These are phyloP conservation scores for Calycopis cecrops DNA, from an alignment of 1,140 invertebrate genomes.

Conservation along the genomic window DNA sequence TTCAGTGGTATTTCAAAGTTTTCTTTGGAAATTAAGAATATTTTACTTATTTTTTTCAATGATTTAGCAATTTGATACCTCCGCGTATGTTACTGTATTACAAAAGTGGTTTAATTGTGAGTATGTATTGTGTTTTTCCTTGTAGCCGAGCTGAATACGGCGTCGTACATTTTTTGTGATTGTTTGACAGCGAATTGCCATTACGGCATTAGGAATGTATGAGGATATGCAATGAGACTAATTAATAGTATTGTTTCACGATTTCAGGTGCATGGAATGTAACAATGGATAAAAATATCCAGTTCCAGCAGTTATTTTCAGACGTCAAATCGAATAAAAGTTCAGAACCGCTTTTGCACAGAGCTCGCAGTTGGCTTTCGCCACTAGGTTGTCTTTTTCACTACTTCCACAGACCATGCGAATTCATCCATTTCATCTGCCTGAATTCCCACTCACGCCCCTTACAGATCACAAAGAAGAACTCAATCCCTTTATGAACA, in stretches of 20 bases:
- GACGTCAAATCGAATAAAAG: conserved; percentile 32
- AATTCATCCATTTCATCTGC: conserved; percentile 22
- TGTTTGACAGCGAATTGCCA: conserved; percentile 16
- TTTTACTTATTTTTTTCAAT: background rate
- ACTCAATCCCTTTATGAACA: conserved; percentile 55
- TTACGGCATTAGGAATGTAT: background rate
- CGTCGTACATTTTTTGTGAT: conserved; percentile 20
- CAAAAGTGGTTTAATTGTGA: conserved; percentile 8
- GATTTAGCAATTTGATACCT: background rate
- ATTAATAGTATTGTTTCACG: background rate
- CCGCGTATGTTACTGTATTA: background rate
- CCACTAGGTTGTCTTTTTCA: conserved; percentile 31
- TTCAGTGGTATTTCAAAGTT: background rate
- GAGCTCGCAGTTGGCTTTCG: conserved; percentile 32
- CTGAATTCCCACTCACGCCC: conserved; percentile 17
- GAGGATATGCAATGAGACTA: background rate
- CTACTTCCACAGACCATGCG: conserved; percentile 28
- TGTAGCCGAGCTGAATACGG: conserved; percentile 15
- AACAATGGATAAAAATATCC: conserved; percentile 39
- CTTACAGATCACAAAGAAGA: conserved; percentile 17
- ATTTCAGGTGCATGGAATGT: conserved; percentile 62
- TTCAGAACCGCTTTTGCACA: conserved; percentile 26
- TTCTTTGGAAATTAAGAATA: background rate
- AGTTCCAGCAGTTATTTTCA: conserved; percentile 23
- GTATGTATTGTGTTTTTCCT: conserved; percentile 10